Conservation (phyloP, 2,113 vertebrate species). For the Pituophis catenifer region DNA sequence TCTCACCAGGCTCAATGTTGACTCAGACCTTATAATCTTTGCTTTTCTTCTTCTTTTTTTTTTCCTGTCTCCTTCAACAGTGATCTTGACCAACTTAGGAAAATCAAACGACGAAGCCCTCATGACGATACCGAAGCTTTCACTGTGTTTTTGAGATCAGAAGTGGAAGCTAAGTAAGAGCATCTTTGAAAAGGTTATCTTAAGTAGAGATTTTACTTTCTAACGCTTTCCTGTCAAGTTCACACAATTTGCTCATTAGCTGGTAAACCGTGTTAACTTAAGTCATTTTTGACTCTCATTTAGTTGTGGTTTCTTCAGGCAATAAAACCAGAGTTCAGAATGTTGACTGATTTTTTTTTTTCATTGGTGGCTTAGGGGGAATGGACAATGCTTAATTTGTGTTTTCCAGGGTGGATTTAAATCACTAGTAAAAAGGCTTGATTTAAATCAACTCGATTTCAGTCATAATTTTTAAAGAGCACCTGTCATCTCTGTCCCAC, state of each 20-base stretch:
- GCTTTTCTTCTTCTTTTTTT: conserved; percentile 1
- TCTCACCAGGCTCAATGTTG: too few species aligned
- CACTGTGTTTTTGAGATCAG: conserved; percentile 93
- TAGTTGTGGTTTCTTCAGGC: not conserved
- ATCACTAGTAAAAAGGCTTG: too few species aligned
- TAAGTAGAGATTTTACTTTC: not conserved
- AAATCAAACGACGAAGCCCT: conserved; percentile 90
- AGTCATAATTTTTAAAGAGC: too few species aligned
- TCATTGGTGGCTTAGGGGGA: not conserved
- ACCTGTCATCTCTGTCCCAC: too few species aligned
- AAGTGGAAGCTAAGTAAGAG: conserved; percentile 93
- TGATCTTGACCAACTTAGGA: conserved; percentile 91
- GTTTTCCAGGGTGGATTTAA: not conserved
- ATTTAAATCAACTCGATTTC: too few species aligned
- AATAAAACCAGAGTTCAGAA: not conserved
- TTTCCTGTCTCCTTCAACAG: conserved; percentile 60
- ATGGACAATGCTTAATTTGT: not conserved
- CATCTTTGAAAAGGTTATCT: not conserved
- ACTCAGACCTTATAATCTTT: not conserved
- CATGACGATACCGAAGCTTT: conserved; percentile 96
- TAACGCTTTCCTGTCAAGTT: not conserved
- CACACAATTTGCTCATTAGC: not conserved
- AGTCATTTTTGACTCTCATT: not conserved
- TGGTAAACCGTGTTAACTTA: not conserved
- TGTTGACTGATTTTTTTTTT: not conserved